Base-by-base conservation (phyloP, 1,140 invertebrate species). In the Acromyrmex heyeri region DNA sequence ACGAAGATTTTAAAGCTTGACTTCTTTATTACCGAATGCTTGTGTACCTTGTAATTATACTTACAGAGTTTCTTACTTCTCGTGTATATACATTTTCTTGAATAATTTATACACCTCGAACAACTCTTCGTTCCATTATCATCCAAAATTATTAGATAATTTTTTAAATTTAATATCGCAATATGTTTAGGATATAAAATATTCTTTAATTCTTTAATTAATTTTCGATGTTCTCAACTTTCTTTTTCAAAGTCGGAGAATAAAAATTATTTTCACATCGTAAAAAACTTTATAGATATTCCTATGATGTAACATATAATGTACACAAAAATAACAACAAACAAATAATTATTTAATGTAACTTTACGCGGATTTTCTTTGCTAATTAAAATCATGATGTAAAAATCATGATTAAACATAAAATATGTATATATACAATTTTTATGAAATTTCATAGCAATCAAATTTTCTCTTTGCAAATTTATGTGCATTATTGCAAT, bases 341-440 rank as follows among this genome's bases (percentile, higher is more conserved):
- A 65, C 4, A 78, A n/a, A 4, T 30, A 30, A 65, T 65, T 50
- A 53, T 53, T 78, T 78, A 53, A 53, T 18, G 24, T 48, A 64
- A 53, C 14, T 38, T 78, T 3, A 78, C n/a, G 24, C 44, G 48
- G 7, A 18, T n/a, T 34, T 50, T 8, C 12, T 4, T 50, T 7
- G 3, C 16, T 65, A 78, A 44, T 62, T n/a, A 14, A 62, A 64
- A 50, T 12, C 27, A 62, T 44, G 30, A 14, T 50, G 48, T 50
- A 50, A 50, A 0, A 16, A 50, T 50, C 38, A 44, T 38, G 8
- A 8, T 44, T 44, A 44, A 44, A 44, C 38, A 44, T 44, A 10
- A 44, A 44, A 44, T 44, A 44, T 44, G 10, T 44, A 44, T 10
- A 44, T 44, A 30, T 3, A 59, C 18, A 44, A 64, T 64, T 76